Evolutionary conservation across 1,140 invertebrate genomes (phyloP).

Genomic region (Prorops nasuta): DNA sequence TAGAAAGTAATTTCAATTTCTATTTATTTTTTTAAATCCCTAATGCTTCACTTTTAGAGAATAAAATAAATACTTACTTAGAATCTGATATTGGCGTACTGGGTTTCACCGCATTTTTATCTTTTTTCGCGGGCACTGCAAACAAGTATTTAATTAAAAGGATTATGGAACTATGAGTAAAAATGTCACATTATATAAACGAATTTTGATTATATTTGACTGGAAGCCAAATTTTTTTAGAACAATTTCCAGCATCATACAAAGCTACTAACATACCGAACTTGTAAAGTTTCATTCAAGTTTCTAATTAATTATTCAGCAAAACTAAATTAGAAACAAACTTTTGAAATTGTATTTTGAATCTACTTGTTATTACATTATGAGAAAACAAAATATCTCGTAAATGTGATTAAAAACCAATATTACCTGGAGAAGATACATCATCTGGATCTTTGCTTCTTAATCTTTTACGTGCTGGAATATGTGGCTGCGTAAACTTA

Average conservation of each 20-base stretch:
- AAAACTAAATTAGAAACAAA: constrained; percentile 34
- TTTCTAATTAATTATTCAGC: constrained; percentile 37
- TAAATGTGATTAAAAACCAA: constrained; percentile 1
- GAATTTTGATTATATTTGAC: no score
- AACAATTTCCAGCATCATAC: constrained; percentile 42
- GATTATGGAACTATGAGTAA: no score
- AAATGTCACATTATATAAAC: no score
- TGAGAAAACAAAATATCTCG: background rate
- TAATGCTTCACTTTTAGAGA: no score
- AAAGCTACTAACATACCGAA: constrained; percentile 30
- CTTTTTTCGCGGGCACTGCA: constrained; percentile 22
- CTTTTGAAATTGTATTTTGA: constrained; percentile 26
- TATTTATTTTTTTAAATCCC: constrained; percentile 2
- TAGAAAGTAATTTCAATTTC: no score
- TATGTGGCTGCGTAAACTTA: constrained; percentile 37
- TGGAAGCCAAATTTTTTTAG: no score
- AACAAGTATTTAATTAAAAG: no score
- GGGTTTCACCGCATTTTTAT: constrained; percentile 26
- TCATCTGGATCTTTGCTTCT: constrained; percentile 48
- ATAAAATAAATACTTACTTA: constrained; percentile 10
- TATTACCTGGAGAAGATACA: constrained; percentile 53
- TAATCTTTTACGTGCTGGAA: constrained; percentile 47
- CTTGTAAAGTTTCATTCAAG: constrained; percentile 36
- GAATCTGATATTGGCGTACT: no score
- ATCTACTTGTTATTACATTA: constrained; percentile 24